Evolutionary conservation across 37 sponge, comb jelly and placozoan genomes (phyloP), one percentile per base, ranked within the genome.

Genomic region (Ianthella basta): DNA sequence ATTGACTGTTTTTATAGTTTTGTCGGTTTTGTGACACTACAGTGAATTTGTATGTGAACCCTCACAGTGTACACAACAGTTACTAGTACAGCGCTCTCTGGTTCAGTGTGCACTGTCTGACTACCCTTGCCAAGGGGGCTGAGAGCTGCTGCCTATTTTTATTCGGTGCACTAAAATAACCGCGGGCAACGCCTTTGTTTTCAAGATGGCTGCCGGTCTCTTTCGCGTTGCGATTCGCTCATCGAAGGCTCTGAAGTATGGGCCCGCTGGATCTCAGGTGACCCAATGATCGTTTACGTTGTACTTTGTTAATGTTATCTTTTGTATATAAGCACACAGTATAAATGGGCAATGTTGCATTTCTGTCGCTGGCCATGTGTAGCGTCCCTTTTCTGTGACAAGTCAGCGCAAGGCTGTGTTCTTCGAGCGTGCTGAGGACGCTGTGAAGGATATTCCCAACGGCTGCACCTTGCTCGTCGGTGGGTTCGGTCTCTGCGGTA

Each of bases 401-500:
- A 33, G 80, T 0, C 38, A 10, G 0, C 19, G 19, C 18, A 40
- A 81, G 15, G 88, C 74, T 59, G 74, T 82, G 66, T 91, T 98
- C 82, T 94, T 85, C 81, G 89, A 92, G 20, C 81, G 36, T 55
- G 85, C 89, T 6, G 79, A 59, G 21, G 88, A 92, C 18, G 91
- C 91, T 55, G 86, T 98, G 5, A 61, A 55, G 44, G 99, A 92
- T 53, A 89, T 98, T 0, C 50, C 64, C 23, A 90, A 91, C 74
- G 95, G 91, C 23, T 72, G 84, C 10, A 95, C 69, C 35, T 94
- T 96, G 27, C 88, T 95, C 10, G 97, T 97, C 27, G 95, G 97
- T 75, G 97, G 98, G 18, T 98, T 98, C 82, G 99, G 99, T 20
- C 80, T 98, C 60, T 97, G 97, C 80, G 99, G 99, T 0, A 98